phyloP scores from a whole-genome alignment of 2,888 invertebrate species.

The Plagodis dolabraria region DNA sequence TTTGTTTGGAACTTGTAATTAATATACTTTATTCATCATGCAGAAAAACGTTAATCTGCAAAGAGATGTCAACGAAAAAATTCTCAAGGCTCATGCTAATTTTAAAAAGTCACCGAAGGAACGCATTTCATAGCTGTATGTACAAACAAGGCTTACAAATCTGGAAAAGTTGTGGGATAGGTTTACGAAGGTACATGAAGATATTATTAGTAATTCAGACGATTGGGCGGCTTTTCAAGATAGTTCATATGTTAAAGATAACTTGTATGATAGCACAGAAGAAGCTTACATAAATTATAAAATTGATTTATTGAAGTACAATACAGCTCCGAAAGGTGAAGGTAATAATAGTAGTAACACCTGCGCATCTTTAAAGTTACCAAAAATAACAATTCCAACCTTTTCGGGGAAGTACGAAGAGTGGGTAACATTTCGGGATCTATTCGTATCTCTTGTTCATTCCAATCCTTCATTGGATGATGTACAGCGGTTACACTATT shows the following conservation, averaged over 20 bases:
- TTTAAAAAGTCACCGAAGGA: too few relatives aligned
- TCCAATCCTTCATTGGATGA: constrained; percentile 1
- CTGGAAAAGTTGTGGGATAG: too few relatives aligned
- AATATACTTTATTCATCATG: too few relatives aligned
- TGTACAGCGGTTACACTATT: constrained; percentile 17
- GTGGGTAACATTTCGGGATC: constrained; percentile 12
- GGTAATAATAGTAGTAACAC: not conserved
- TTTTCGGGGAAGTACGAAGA: constrained; percentile 17
- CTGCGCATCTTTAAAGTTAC: not conserved
- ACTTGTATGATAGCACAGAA: not conserved
- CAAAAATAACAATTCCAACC: constrained; percentile 4
- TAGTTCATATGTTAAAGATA: not conserved
- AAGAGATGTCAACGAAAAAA: too few relatives aligned
- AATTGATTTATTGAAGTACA: not conserved
- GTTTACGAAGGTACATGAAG: too few relatives aligned
- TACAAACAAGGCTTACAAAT: too few relatives aligned
- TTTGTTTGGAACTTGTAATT: too few relatives aligned
- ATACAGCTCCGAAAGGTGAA: not conserved
- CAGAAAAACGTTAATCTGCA: too few relatives aligned
- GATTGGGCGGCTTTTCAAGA: too few relatives aligned
- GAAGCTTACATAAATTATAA: not conserved
- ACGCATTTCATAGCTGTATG: too few relatives aligned
- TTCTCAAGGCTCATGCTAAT: too few relatives aligned
- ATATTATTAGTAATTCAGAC: too few relatives aligned
- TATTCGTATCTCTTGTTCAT: constrained; percentile 15